A percentile compares a stretch with the other conserved stretches of the same genome.
Evolutionary conservation across 1,140 invertebrate genomes (phyloP).

Genomic region (Anoplophora glabripennis): DNA sequence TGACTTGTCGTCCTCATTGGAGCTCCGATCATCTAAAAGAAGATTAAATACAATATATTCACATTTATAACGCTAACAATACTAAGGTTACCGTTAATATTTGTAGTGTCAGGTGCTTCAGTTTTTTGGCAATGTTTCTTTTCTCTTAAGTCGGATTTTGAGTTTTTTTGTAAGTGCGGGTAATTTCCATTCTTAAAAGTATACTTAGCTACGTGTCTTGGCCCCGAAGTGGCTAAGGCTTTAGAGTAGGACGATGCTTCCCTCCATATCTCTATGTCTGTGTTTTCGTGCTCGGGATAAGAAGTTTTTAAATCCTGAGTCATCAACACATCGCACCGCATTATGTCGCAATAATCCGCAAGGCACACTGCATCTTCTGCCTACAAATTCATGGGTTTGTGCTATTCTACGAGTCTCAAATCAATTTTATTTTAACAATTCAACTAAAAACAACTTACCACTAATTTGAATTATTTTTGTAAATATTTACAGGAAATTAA

Average conservation of each 20-base stretch:
- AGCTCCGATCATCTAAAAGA: conserved; percentile 33
- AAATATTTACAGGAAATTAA: no score
- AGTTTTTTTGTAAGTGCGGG: conserved; percentile 29
- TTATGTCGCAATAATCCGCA: conserved; percentile 92
- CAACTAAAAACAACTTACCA: no score
- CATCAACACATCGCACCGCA: conserved; percentile 85
- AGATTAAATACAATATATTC: not conserved
- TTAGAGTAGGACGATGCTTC: conserved; percentile 65
- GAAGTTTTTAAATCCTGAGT: conserved; percentile 65
- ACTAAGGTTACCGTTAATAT: conserved; percentile 27
- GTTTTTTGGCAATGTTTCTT: conserved; percentile 42
- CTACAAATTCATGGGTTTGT: conserved; percentile 50
- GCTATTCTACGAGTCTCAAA: not conserved
- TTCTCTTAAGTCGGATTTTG: conserved; percentile 19
- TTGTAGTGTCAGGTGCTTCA: conserved; percentile 32
- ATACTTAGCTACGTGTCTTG: conserved; percentile 45
- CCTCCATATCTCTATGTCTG: conserved; percentile 74
- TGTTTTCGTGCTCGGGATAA: conserved; percentile 58
- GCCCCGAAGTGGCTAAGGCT: conserved; percentile 60
- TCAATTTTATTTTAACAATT: conserved; percentile 6
- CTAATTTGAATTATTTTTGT: no score
- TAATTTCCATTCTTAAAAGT: conserved; percentile 35
- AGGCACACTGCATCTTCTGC: conserved; percentile 87
- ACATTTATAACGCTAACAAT: not conserved
- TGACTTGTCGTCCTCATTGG: conserved; percentile 38